phyloP scores from a whole-genome alignment of 2,888 invertebrate genomes.

The Pyrgus malvae region DNA sequence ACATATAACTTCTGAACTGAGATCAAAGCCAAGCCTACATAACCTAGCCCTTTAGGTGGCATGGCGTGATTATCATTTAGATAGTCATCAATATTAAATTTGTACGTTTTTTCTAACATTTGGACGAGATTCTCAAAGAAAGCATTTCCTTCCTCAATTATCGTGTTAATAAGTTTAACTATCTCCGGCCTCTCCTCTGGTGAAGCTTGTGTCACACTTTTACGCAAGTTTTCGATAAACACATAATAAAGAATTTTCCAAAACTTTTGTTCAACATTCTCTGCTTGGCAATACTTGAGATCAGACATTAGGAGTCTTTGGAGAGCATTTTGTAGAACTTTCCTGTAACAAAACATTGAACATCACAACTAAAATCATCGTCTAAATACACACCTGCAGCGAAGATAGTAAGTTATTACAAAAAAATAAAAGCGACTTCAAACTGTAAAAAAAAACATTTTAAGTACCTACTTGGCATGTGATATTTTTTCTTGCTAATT shows the following conservation, averaged over 20 bases:
- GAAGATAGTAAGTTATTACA: too few species aligned
- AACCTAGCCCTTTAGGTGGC: conserved; percentile 84
- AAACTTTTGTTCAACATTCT: conserved; percentile 93
- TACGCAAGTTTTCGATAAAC: conserved; percentile 91
- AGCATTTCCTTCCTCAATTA: conserved; percentile 89
- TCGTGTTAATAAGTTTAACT: conserved; percentile 83
- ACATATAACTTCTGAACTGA: conserved; percentile 94
- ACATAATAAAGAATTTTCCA: conserved; percentile 96
- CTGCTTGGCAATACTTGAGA: conserved; percentile 92
- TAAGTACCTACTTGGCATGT: too few species aligned
- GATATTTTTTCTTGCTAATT: too few species aligned
- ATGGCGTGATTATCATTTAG: conserved; percentile 81
- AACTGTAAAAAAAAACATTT: too few species aligned
- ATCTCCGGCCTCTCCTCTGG: conserved; percentile 84
- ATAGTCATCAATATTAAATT: conserved; percentile 86
- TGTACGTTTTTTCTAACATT: conserved; percentile 87
- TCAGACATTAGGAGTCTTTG: conserved; percentile 87
- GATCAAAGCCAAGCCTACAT: conserved; percentile 88
- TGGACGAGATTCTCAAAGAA: conserved; percentile 90
- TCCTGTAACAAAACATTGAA: conserved; percentile 50
- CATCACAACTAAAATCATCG: background rate
- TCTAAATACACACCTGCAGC: background rate
- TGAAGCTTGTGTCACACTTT: conserved; percentile 83
- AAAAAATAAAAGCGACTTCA: too few species aligned
- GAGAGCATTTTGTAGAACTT: conserved; percentile 85